A percentile compares a stretch with the other conserved stretches of the same genome.
Conservation (phyloP, 2,888 invertebrate genomes). For the Microctonus aethiopoides region DNA sequence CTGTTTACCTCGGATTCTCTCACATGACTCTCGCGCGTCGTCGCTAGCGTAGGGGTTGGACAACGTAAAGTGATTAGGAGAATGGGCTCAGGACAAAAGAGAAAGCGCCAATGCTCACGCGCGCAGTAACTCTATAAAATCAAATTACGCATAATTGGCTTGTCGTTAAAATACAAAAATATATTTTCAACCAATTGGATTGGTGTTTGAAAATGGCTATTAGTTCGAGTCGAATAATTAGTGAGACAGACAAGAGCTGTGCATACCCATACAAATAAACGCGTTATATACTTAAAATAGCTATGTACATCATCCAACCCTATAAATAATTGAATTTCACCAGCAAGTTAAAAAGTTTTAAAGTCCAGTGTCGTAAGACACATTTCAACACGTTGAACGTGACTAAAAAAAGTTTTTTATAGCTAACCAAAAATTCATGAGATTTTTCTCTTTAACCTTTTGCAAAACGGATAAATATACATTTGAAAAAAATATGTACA, state of each 20-base stretch:
- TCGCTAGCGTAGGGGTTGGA: constrained; percentile 14
- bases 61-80: constrained; percentile 56
- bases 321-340: constrained; percentile 6
- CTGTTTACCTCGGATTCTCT: not conserved
- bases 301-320: not conserved
- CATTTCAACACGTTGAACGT: not conserved
- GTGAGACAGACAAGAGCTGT: constrained; percentile 1
- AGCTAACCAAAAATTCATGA: not conserved
- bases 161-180: constrained; percentile 52
- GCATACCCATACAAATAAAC: not conserved
- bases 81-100: constrained; percentile 45
- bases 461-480: not conserved
- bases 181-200: constrained; percentile 54
- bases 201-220: constrained; percentile 48
- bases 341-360: not conserved
- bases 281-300: not conserved
- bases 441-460: constrained; percentile 24
- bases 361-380: not conserved
- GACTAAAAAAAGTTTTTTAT: not conserved
- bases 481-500: not conserved
- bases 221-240: constrained; percentile 53
- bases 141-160: constrained; percentile 57
- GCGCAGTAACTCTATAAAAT: constrained; percentile 44
- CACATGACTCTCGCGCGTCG: constrained; percentile 3
- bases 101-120: constrained; percentile 26